Percentiles rank a stretch among this genome's conserved stretches.
These are phyloP conservation scores for Flexamia atlantica DNA, from an alignment of 2,888 invertebrate species.

Conservation along the genomic window DNA sequence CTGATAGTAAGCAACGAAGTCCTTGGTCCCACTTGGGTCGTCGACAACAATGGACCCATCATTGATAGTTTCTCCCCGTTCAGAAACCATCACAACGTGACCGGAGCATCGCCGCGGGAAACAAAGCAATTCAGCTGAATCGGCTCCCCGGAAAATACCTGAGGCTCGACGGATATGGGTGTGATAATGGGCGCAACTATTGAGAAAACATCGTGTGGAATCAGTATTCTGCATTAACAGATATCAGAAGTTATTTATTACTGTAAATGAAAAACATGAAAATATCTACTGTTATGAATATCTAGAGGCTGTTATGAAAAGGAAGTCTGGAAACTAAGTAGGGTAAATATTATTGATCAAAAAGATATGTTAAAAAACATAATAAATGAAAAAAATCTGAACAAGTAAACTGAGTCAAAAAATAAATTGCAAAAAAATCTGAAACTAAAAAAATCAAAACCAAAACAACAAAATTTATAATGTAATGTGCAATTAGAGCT, in stretches of 20 bases:
- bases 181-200: constrained; percentile 87
- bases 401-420: background rate
- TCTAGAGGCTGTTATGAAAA: too few species aligned
- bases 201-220: background rate
- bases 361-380: background rate
- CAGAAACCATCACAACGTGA: constrained; percentile 78
- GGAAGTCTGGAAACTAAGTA: too few species aligned
- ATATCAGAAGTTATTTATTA: too few species aligned
- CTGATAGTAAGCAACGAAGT: constrained; percentile 80
- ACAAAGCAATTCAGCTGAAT: constrained; percentile 85
- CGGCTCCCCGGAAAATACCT: constrained; percentile 88
- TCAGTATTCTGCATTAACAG: constrained; percentile 12
- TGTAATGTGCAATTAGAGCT: background rate
- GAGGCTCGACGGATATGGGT: constrained; percentile 87
- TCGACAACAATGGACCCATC: constrained; percentile 66
- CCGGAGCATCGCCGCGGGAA: constrained; percentile 79
- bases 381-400: background rate
- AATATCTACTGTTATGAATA: too few species aligned
- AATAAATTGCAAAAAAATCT: background rate
- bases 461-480: background rate
- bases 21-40: constrained; percentile 67
- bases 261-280: too few species aligned
- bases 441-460: constrained; percentile 2
- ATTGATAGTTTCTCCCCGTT: constrained; percentile 73
- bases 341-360: too few species aligned